Evolutionary conservation across 2,113 vertebrate species (phyloP).

Genomic region (Scortum barcoo): DNA sequence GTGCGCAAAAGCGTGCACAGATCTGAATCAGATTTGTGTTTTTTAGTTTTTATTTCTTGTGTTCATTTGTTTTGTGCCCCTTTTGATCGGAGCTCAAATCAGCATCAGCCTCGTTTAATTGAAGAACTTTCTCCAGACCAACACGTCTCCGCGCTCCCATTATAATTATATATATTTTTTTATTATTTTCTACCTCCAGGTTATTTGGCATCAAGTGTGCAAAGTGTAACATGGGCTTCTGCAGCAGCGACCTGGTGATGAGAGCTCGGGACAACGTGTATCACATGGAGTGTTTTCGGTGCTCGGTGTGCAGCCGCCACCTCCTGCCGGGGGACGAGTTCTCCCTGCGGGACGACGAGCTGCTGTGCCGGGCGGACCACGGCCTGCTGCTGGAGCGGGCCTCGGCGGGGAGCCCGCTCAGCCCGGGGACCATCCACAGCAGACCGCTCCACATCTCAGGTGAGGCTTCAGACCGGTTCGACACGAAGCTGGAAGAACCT

Average conservation of each 20-base stretch:
- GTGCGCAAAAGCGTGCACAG: not conserved
- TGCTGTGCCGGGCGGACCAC: constrained; percentile 94
- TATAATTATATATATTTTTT: too few species aligned
- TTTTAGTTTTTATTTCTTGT: not conserved
- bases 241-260: constrained; percentile 97
- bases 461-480: constrained; percentile 46
- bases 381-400: constrained; percentile 86
- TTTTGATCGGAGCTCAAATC: not conserved
- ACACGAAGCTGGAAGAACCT: not conserved
- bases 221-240: constrained; percentile 93
- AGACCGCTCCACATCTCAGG: constrained; percentile 89
- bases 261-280: constrained; percentile 93
- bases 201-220: constrained; percentile 97
- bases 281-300: constrained; percentile 97
- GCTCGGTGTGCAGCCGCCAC: constrained; percentile 94
- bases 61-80: not conserved
- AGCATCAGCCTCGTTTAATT: not conserved
- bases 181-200: constrained; percentile 83
- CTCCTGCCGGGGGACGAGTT: constrained; percentile 97
- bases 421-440: constrained; percentile 85
- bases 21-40: not conserved
- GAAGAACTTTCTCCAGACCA: not conserved
- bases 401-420: constrained; percentile 86
- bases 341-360: constrained; percentile 93
- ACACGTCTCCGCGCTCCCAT: constrained; percentile 34